Evolutionary conservation across 2,797 vertebrate species (phyloP).

Genomic region (Menidia menidia): DNA sequence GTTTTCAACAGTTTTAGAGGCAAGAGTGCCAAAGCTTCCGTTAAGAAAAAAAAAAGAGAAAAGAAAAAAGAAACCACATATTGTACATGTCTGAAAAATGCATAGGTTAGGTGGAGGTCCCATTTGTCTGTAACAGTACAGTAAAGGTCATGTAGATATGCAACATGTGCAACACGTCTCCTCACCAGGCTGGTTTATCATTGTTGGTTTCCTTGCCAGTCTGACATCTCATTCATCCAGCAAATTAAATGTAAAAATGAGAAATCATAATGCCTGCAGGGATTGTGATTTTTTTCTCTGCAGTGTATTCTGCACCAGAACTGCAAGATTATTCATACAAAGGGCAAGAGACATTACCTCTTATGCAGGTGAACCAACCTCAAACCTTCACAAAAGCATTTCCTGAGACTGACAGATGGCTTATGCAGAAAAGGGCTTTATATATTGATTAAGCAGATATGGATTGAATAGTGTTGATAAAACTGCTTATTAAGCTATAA

Average conservation of each 20-base stretch:
- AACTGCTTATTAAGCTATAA: background rate
- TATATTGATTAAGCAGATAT: background rate
- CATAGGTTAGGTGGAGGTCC: slow-evolving; percentile 16
- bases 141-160: slow-evolving; percentile 33
- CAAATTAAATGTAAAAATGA: slow-evolving; percentile 76
- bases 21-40: background rate
- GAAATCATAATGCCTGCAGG: slow-evolving; percentile 64
- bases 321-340: slow-evolving; percentile 47
- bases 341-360: slow-evolving; percentile 44
- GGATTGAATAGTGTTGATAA: background rate
- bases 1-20: background rate
- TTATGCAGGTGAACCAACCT: slow-evolving; percentile 16
- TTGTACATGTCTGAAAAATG: background rate
- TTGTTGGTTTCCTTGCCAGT: slow-evolving; percentile 37
- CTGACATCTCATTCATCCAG: slow-evolving; percentile 63
- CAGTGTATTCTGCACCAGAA: slow-evolving; percentile 35
- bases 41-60: background rate
- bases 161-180: slow-evolving; percentile 21
- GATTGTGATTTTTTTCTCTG: slow-evolving; percentile 27
- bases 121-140: slow-evolving; percentile 22
- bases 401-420: background rate
- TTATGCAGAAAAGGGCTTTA: background rate
- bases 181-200: slow-evolving; percentile 40
- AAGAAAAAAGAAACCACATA: background rate
- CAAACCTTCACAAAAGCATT: background rate